These are phyloP conservation scores for Amazona guildingii DNA, from an alignment of 2,113 vertebrate genomes.

Conservation along the genomic window DNA sequence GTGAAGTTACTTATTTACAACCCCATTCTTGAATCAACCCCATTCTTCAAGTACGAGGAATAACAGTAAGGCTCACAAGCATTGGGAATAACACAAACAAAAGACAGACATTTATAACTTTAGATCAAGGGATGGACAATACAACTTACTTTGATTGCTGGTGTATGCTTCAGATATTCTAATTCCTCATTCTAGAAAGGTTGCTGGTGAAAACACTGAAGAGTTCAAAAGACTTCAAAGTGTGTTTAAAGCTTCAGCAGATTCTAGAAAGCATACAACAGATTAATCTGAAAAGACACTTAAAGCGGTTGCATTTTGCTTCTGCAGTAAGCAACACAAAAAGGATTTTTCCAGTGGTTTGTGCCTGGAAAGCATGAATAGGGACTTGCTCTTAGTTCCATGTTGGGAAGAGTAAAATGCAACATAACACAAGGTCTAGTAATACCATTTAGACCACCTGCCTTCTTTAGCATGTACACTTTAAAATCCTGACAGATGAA, in stretches of 20 bases:
- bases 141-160: not conserved
- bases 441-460: not conserved
- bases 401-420: not conserved
- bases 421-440: not conserved
- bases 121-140: not conserved
- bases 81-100: not conserved
- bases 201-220: not conserved
- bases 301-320: not conserved
- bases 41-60: not conserved
- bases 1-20: too few relatives aligned
- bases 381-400: not conserved
- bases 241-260: not conserved
- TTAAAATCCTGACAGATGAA: not conserved
- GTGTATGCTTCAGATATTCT: not conserved
- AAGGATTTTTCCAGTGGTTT: not conserved
- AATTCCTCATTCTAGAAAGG: not conserved
- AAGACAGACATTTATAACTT: not conserved
- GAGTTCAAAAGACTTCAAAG: not conserved
- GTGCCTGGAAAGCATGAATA: not conserved
- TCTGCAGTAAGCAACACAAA: not conserved
- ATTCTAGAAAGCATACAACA: not conserved
- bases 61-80: not conserved
- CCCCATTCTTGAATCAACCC: too few relatives aligned
- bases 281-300: not conserved
- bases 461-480: not conserved